phyloP scores from a whole-genome alignment of 2,113 vertebrate genomes.

The Ceyx melanurus region DNA sequence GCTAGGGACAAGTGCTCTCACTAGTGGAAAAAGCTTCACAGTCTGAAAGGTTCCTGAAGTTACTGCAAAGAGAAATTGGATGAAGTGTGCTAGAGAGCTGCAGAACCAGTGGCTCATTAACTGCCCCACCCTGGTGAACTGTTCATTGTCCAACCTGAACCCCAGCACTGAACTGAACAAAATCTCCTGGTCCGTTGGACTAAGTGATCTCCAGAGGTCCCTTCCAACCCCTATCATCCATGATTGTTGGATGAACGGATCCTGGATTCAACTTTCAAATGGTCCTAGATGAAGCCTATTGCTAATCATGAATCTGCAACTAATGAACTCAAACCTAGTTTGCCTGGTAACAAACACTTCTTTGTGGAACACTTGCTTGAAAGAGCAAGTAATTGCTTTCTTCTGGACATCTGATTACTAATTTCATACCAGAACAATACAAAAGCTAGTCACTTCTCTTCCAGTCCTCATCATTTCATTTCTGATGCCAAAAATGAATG shows the following conservation, averaged over 20 bases:
- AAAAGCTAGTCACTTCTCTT: background rate
- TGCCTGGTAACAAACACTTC: background rate
- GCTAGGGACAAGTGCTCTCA: background rate
- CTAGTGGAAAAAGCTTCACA: background rate
- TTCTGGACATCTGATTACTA: slow-evolving; percentile 48
- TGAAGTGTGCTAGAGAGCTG: background rate
- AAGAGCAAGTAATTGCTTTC: slow-evolving; percentile 14
- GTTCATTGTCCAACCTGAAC: background rate
- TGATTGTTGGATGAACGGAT: background rate
- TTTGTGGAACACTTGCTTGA: slow-evolving; percentile 13
- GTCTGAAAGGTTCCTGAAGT: background rate
- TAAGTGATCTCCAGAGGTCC: no score
- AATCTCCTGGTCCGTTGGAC: background rate
- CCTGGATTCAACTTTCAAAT: background rate
- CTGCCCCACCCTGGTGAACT: background rate
- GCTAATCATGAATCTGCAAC: background rate
- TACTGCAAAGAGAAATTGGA: background rate
- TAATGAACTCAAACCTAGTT: background rate
- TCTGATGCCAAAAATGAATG: slow-evolving; percentile 43
- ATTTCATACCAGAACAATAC: slow-evolving; percentile 55
- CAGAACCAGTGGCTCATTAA: background rate
- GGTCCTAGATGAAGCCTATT: background rate
- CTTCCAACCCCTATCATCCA: no score
- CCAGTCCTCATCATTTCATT: slow-evolving; percentile 9
- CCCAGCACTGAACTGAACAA: background rate